Evolutionary conservation across 2,113 vertebrate genomes (phyloP), one percentile per base, ranked within the genome.

Genomic region (Mellivora capensis): DNA sequence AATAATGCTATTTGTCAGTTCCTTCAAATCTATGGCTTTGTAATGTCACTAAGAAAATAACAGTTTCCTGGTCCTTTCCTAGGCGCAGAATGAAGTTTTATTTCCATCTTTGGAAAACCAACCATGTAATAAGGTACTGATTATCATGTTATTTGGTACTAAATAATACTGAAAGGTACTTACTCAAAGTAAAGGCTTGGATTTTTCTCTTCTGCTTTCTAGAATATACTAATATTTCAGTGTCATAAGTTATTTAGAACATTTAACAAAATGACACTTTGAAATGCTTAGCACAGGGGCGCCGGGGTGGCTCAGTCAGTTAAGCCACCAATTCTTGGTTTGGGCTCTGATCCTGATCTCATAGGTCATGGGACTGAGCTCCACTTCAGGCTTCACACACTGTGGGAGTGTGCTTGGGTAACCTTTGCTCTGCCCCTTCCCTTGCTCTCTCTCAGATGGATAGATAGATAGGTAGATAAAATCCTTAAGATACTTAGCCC

Each of bases 1-100:
- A 84, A 88, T 81, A 90, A 97, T 87, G 39, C 37, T 54, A 39
- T 62, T 84, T 87, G 80, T 42, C 88, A 87, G 13, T 79, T 91
- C 54, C 85, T 84, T 87, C n/a, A 80, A 84, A 93, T 67, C 27
- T 47, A 61, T 37, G 15, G 15, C 85, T 94, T 84, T 87, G 17
- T 80, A 90, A 83, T 49, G 29, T 69, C 57, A 80, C 76, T 92
- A 57, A 90, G 44, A 95, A 94, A 71, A 47, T 72, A 57, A 34
- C n/a, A 20, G 13, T 90, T 92, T 93, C 37, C 17, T 69, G 7
- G 2, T 37, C 74, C 67, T n/a, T 93, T 90, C 64, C 93, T 47
- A 13, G 39, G 62, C 42, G 0, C 18, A 69, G 18, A 90, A 92
- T 37, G 87, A 67, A 29, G 12, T 80, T 92, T 92, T 85, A 62